Base-by-base conservation (phyloP, 2,113 vertebrate species). In the Brachyistius frenatus region DNA sequence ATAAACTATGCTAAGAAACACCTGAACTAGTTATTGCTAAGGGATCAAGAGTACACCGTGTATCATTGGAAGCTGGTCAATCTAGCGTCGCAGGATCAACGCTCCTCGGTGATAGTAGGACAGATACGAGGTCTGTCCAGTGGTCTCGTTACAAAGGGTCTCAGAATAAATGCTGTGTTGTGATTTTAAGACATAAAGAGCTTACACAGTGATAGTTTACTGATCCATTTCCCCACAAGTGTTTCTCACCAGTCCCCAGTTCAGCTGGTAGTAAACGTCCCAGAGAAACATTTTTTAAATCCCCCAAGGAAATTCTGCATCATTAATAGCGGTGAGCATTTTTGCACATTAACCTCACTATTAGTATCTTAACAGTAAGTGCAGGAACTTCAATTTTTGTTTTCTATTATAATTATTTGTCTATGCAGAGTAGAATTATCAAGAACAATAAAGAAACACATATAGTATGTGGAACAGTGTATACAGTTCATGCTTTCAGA, bases 1-100 rank as follows among this genome's bases (percentile, higher is more conserved):
- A 82, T 53, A 88, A 16, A 81, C 65, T 70, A 77, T 39, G 35
- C 31, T 53, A 61, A 78, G 52, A 81, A 73, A 76, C 46, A 88
- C 73, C 80, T 78, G 56, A 83, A 72, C 64, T 49, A 78, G 63
- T 86, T 88, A 87, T 87, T 92, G 88, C 83, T 60, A 88, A 90
- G 81, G 76, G 83, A 74, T 78, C 49, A 32, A 33, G 1, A 64
- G 71, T 68, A 67, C 60, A 73, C 85, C 67, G 68, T 49, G 58
- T 76, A 50, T 57, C n/a, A 37, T 32, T 57, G 62, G 63, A 72
- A 78, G 74, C 31, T 54, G 23, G 44, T 65, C 47, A 81, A 61
- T 77, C 50, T 52, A 74, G 13, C 11, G 67, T 70, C 30, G 8
- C 47, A 73, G 30, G n/a, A 71, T 78, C 5, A 57, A 67, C 16